Evolutionary conservation across 1,140 invertebrate genomes (phyloP), one percentile per base, ranked within the genome.

Genomic region (Tetranychus cinnabarinus): DNA sequence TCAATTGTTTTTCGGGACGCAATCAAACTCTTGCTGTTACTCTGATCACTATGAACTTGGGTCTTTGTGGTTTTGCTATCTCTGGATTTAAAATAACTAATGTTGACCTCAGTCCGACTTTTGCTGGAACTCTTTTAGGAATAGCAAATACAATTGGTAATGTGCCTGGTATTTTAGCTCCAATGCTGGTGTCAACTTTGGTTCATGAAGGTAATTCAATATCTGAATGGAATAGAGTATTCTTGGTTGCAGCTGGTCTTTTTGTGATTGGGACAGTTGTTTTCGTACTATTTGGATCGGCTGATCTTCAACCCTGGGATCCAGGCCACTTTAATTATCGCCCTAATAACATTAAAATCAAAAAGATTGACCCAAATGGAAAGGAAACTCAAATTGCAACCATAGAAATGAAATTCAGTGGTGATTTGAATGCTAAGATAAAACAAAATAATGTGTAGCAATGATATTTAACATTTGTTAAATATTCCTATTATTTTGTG

Each of bases 211-310:
- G 62, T 45, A 63, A 67, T 86, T 77, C 82, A 78, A 83, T 80
- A 1, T 78, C 85, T 63, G 77, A 75, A 39, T 80, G 84, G 3
- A 92, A 88, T 88, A 79, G 82, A 37, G 82, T 91, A 64, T 91
- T 92, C 72, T 85, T 81, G 69, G 80, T 84, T 2, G 83, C 85
- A 0, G 80, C 84, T 47, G 80, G 66, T 2, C 70, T 92, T 6
- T 88, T 87, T 67, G 66, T 78, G 2, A 69, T 86, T 5, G 85
- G 88, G 67, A 81, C 84, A 61, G 36, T 87, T 0, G 75, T 83
- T 6, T 92, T 85, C 69, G 75, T 78, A 15, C 34, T 58, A 5
- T 66, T 67, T 56, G 63, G 58, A 35, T 59, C 66, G 15, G 66
- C 66, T 33, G 54, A 65, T 35, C 55, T 66, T 12, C 67, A 66